A percentile compares a stretch with the other conserved stretches of the same genome.
phyloP scores from a whole-genome alignment of 2,888 invertebrate species.

The Heterodera filipjevi region DNA sequence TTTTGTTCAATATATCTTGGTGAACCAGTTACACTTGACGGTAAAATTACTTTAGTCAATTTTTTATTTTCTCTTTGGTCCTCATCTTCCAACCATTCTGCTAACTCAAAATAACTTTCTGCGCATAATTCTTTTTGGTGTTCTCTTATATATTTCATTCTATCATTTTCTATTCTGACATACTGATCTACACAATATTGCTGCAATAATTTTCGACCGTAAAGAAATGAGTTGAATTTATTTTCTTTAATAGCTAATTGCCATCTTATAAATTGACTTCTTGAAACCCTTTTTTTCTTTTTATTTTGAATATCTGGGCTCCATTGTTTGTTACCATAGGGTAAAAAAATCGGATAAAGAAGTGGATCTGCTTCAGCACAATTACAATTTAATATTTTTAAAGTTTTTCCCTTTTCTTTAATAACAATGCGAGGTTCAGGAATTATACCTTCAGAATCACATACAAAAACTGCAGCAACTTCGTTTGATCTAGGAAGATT shows the following conservation, averaged over 20 bases:
- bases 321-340: conserved; percentile 52
- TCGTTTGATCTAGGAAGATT: conserved; percentile 20
- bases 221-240: background rate
- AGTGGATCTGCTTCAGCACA: conserved; percentile 65
- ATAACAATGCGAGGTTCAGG: conserved; percentile 15
- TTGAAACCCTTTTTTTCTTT: conserved; percentile 32
- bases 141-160: background rate
- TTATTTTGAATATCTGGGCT: conserved; percentile 22
- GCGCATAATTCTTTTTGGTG: background rate
- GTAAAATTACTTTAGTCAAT: background rate
- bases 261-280: background rate
- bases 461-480: conserved; percentile 25
- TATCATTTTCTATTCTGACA: background rate
- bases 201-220: background rate
- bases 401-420: background rate
- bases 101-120: background rate
- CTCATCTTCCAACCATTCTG: background rate
- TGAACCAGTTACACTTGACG: background rate
- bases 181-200: background rate
- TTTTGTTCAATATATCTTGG: background rate
- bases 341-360: conserved; percentile 66
- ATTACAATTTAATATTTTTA: conserved; percentile 56
- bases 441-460: conserved; percentile 12
- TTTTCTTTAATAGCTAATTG: background rate
- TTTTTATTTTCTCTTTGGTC: background rate